Base-by-base conservation (phyloP, 2,113 vertebrate genomes). In the Passer montanus region DNA sequence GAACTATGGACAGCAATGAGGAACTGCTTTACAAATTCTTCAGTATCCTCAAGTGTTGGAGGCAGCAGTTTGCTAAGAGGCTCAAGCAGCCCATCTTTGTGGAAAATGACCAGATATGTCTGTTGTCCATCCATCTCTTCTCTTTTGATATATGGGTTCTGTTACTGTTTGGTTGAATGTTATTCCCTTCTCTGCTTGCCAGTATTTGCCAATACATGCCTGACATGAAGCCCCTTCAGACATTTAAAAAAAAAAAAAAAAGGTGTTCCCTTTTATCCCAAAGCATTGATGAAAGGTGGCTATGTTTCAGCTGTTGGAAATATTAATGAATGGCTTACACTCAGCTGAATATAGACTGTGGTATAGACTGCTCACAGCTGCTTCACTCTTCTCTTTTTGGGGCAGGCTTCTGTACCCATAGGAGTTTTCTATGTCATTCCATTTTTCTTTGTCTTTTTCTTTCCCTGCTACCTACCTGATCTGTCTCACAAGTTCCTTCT, bases 241-340 rank as follows among this genome's bases (percentile, higher is more conserved):
- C 15, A 17, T n/a, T 15, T 3, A 47, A 47, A 49, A 49, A 49
- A 41, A 68, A 33, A 56, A 8, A 60, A 73, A 68, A 49, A 8
- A 21, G 2, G 10, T 59, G 11, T 41, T 79, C 7, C 5, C 64
- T 96, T 87, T 88, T 83, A 83, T 93, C 87, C 67, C 22, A n/a
- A 70, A 93, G 93, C 77, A 47, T 28, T 1, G 56, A n/a, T 93
- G 89, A 94, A 94, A 95, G 63, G 39, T 95, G 67, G 18, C 75
- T 91, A 30, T 87, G 73, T 75, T 93, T 97, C 94, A 96, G 89
- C 90, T 94, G 90, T 72, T 94, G 93, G 90, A 94, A 85, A 88
- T 59, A 68, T 70, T 92, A 83, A 90, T 5, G 30, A 91, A 73
- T 53, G 59, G 90, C 66, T 91, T 83, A 62, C 63, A 62, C 74